Percentiles rank a stretch among this genome's conserved stretches.
These are phyloP conservation scores for Steinernema carpocapsae DNA, from an alignment of 2,888 invertebrate genomes.

Conservation along the genomic window DNA sequence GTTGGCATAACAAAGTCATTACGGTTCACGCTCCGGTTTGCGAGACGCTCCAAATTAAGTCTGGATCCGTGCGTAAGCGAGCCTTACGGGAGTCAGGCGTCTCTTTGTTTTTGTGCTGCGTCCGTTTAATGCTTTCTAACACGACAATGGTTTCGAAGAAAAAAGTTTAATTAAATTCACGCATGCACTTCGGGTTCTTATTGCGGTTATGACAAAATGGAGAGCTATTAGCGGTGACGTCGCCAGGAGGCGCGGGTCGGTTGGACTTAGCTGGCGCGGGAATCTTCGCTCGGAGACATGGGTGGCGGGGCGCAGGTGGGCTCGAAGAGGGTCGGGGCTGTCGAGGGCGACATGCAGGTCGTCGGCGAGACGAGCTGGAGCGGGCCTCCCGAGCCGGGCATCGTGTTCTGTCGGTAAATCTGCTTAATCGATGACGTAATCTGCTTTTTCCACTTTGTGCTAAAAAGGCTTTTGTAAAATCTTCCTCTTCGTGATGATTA, in stretches of 20 bases:
- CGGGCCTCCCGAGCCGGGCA: not conserved
- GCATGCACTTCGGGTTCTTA: not conserved
- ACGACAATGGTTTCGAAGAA: no score
- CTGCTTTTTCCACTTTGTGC: constrained; percentile 97
- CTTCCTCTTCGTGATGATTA: constrained; percentile 3
- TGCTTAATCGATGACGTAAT: constrained; percentile 86
- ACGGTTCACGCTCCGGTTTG: no score
- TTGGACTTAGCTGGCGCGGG: not conserved
- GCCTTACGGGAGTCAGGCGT: no score
- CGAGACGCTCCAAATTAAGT: no score
- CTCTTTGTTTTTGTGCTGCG: not conserved
- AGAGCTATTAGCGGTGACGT: no score
- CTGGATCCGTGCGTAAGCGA: no score
- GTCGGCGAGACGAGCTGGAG: not conserved
- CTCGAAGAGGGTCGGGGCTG: not conserved
- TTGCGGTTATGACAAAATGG: not conserved
- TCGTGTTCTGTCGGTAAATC: constrained; percentile 78
- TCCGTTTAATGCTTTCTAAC: no score
- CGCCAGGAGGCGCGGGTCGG: not conserved
- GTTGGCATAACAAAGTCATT: no score
- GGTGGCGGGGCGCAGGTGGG: not conserved
- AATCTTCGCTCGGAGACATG: not conserved
- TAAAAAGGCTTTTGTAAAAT: constrained; percentile 50
- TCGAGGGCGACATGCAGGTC: not conserved
- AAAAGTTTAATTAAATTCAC: constrained; percentile 1